Conservation (phyloP, 2,113 vertebrate genomes). For the Tragelaphus scriptus region DNA sequence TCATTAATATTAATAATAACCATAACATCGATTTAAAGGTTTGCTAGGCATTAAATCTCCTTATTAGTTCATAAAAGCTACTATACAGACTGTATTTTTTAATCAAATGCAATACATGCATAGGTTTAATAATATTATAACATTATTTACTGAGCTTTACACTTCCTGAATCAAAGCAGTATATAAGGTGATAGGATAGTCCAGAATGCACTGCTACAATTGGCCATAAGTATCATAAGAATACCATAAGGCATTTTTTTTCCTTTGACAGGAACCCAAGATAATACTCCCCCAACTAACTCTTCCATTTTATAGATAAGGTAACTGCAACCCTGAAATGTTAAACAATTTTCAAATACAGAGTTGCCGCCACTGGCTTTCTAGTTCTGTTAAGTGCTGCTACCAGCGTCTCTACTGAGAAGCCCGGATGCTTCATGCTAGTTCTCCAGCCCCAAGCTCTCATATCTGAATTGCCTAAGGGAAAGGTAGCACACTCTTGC, state of each 20-base stretch:
- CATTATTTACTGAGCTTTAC: not conserved
- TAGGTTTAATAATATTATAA: slow-evolving; percentile 25
- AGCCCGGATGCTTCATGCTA: not conserved
- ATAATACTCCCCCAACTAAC: not conserved
- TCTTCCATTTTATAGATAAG: not conserved
- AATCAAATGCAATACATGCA: not conserved
- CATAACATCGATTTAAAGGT: slow-evolving; percentile 37
- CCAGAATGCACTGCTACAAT: not conserved
- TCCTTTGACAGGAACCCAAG: not conserved
- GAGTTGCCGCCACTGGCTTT: not conserved
- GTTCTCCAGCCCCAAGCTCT: not conserved
- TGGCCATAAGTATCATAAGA: not conserved
- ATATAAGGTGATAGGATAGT: not conserved
- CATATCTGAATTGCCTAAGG: not conserved
- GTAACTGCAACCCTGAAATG: not conserved
- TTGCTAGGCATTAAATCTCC: slow-evolving; percentile 1
- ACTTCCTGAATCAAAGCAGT: slow-evolving; percentile 5
- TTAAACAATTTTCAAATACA: not conserved
- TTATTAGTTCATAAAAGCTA: slow-evolving; percentile 39
- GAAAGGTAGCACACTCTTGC: not conserved
- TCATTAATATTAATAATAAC: slow-evolving; percentile 54
- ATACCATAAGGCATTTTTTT: not conserved
- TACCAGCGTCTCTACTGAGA: not conserved
- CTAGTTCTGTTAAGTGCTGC: not conserved
- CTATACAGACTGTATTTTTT: not conserved